Base-by-base conservation (phyloP, 2,888 invertebrate species). In the Megamerina dolium region DNA sequence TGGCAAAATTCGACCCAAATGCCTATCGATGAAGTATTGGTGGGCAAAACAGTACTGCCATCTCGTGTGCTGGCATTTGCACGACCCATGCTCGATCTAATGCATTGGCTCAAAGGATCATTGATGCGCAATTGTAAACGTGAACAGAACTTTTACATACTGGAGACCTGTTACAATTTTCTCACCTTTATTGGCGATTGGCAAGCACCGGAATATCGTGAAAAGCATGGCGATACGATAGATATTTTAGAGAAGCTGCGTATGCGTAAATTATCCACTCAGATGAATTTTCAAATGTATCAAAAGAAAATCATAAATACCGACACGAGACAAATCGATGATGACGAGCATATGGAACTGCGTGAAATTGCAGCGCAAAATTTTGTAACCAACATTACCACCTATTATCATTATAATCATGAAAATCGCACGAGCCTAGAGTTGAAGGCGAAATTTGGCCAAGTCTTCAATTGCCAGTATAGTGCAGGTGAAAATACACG, bases 221-320 rank as follows among this genome's bases (percentile, higher is more conserved):
- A n/a, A n/a, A 52, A 52, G 33, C 4, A 45, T 1, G 56, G 57
- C 18, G 54, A 60, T 2, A 58, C 57, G 0, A 48, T 49, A 3
- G 65, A 68, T 36, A 45, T 68, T 14, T 39, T 71, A 12, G 56
- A 64, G 2, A 40, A 61, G n/a, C 44, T 70, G 23, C 59, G 59
- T 34, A 63, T 70, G 54, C 62, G 60, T 3, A 59, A 64, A n/a
- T 48, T 71, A 16, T 49, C 58, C 35, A 52, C 54, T 2, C 36
- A 57, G 14, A 71, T 71, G 71, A 64, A 59, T 17, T 69, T 71
- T n/a, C 60, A 69, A 44, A 70, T 70, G 71, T 64, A 60, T 37
- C 68, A 70, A 40, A 70, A 71, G 52, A 59, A 60, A 13, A 53
- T 30, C 12, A 43, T 26, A 13, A 20, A 42, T 10, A 59, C 63